These are phyloP conservation scores for Isurus oxyrinchus DNA, from an alignment of 2,113 vertebrate genomes.

Conservation along the genomic window DNA sequence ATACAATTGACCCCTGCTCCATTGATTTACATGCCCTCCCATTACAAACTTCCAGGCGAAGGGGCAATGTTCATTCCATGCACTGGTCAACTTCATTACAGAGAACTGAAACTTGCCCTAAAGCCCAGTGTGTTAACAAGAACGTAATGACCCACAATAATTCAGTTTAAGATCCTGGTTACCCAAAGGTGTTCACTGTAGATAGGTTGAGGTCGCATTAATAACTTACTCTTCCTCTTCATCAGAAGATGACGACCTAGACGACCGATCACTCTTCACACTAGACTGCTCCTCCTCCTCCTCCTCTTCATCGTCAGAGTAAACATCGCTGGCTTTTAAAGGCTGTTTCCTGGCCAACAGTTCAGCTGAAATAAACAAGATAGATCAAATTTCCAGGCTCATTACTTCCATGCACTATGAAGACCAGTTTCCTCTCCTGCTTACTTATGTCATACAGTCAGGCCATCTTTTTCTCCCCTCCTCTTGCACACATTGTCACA, in stretches of 20 bases:
- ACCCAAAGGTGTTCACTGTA: not conserved
- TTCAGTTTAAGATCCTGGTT: not conserved
- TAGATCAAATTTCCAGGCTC: not conserved
- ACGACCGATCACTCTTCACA: slow-evolving; percentile 87
- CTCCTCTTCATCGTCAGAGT: slow-evolving; percentile 94
- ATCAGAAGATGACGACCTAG: slow-evolving; percentile 82
- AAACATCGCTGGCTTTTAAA: slow-evolving; percentile 94
- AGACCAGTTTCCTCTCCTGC: not conserved
- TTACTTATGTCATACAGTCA: not conserved
- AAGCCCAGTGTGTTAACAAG: not conserved
- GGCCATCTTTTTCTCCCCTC: not conserved
- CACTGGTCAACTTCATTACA: not conserved
- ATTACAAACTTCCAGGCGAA: not conserved
- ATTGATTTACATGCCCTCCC: not conserved
- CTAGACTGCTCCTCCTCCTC: slow-evolving; percentile 97
- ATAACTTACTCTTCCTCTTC: slow-evolving; percentile 86
- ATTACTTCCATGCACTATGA: not conserved
- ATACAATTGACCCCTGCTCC: not conserved
- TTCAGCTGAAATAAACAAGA: slow-evolving; percentile 65
- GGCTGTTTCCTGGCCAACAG: slow-evolving; percentile 89
- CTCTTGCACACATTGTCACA: not conserved
- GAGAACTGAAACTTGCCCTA: not conserved
- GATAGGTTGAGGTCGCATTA: not conserved
- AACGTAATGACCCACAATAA: not conserved
- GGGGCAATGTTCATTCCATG: not conserved